phyloP scores from a whole-genome alignment of 1,140 invertebrate genomes.

The Physella acuta region DNA sequence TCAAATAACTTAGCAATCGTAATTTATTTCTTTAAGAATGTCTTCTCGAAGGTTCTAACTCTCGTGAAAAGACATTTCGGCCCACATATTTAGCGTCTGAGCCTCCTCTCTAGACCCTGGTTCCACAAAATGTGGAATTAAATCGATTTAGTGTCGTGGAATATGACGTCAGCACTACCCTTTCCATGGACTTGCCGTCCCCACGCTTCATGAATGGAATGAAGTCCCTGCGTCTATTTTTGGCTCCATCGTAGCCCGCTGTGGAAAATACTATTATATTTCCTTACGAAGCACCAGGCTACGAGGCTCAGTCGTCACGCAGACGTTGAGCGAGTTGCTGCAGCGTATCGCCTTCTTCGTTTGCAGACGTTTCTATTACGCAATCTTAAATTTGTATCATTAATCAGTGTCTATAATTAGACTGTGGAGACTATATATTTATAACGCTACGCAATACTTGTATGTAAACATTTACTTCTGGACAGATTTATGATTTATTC shows the following conservation, averaged over 20 bases:
- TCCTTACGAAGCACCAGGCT: background rate
- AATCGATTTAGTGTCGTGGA: too few relatives aligned
- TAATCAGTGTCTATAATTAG: too few relatives aligned
- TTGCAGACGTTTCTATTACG: background rate
- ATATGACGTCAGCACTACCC: too few relatives aligned
- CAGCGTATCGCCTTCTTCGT: background rate
- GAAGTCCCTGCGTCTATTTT: background rate
- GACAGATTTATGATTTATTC: background rate
- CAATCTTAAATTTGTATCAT: background rate
- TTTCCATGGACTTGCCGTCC: background rate
- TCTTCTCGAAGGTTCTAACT: too few relatives aligned
- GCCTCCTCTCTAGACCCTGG: background rate
- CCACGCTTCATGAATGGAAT: background rate
- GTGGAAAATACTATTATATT: too few relatives aligned
- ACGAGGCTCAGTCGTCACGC: background rate
- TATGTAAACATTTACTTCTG: background rate
- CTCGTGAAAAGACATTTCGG: too few relatives aligned
- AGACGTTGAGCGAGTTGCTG: background rate
- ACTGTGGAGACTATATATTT: too few relatives aligned
- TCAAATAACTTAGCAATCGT: too few relatives aligned
- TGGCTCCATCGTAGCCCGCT: background rate
- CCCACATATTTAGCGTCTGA: background rate
- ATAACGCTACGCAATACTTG: too few relatives aligned
- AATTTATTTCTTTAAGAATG: too few relatives aligned
- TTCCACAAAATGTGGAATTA: too few relatives aligned